Evolutionary conservation across 2,888 invertebrate species (phyloP), one percentile per base, ranked within the genome.

Genomic region (Carpatolechia fugitivella): DNA sequence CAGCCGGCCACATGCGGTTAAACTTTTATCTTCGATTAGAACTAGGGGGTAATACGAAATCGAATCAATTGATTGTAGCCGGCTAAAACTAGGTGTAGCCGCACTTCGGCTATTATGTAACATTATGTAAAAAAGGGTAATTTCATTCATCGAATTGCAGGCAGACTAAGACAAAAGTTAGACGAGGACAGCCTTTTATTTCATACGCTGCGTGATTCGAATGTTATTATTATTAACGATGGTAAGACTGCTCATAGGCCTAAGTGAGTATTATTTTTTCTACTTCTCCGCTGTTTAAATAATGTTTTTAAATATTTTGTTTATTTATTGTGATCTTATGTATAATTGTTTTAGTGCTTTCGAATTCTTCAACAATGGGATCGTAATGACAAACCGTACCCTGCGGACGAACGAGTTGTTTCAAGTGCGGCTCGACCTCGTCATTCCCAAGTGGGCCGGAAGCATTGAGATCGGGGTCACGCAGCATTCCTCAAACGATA

Each of bases 391-490:
- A 1, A 94, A 95, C 62, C 92, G 98, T 46, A 95, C 96, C 0
- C 82, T 98, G 57, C 94, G 94, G 70, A 93, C 95, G 10, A 96
- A 97, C 70, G 98, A 98, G 85, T 83, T 98, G 70, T 98, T 98
- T 85, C 98, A 98, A 91, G 97, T 98, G 54, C 92, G 96, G 52
- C 90, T 98, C 55, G 98, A 98, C 76, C 93, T 96, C 71, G 95
- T 98, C 70, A 96, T 98, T 20, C 95, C 96, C 20, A 96, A 98
- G 82, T 98, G 98, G 98, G 97, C 97, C 31, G 98, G 98, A 35
- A 97, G 97, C 40, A 96, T 98, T 64, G 98, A 98, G 91, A 95
- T 97, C 81, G 97, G 97, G 62, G 96, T 97, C 57, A 98, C 98
- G 52, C 97, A 96, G 56, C 97, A 97, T 83, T 94, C 95, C 63